Evolutionary conservation across 2,888 invertebrate genomes (phyloP).

Genomic region (Atherix ibis): DNA sequence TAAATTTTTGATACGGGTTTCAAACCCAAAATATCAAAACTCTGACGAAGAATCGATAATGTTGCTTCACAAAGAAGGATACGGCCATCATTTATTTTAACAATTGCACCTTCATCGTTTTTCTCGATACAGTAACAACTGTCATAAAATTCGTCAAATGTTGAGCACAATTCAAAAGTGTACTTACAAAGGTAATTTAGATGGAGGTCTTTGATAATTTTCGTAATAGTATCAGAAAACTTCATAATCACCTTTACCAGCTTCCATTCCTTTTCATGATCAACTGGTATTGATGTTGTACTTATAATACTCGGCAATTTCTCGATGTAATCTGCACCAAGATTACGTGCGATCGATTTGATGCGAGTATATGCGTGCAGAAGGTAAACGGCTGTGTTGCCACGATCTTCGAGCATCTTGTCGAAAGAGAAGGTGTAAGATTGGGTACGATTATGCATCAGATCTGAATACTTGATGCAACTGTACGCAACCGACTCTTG

Average conservation of each 20-base stretch:
- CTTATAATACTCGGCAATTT: constrained; percentile 44
- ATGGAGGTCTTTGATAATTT: constrained; percentile 65
- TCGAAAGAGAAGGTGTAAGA: constrained; percentile 98
- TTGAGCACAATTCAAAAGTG: constrained; percentile 82
- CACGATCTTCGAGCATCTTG: constrained; percentile 96
- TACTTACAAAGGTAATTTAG: constrained; percentile 87
- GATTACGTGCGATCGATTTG: constrained; percentile 67
- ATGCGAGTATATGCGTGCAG: constrained; percentile 91
- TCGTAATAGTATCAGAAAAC: constrained; percentile 74
- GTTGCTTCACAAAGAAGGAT: constrained; percentile 87
- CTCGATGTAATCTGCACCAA: constrained; percentile 39
- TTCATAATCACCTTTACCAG: constrained; percentile 72
- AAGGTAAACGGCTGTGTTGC: constrained; percentile 96
- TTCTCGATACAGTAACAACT: constrained; percentile 95
- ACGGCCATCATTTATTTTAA: constrained; percentile 70
- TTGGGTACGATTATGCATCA: constrained; percentile 80
- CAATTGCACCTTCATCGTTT: constrained; percentile 61
- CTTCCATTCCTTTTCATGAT: constrained; percentile 90
- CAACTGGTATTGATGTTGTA: constrained; percentile 46
- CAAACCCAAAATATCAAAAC: constrained; percentile 82
- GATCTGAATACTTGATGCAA: constrained; percentile 96
- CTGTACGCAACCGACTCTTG: constrained; percentile 92
- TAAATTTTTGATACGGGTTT: constrained; percentile 87
- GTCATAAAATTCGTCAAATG: constrained; percentile 95
- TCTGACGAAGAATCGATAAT: constrained; percentile 68